phyloP scores from a whole-genome alignment of 2,797 vertebrate genomes.

The Neomorphus geoffroyi region DNA sequence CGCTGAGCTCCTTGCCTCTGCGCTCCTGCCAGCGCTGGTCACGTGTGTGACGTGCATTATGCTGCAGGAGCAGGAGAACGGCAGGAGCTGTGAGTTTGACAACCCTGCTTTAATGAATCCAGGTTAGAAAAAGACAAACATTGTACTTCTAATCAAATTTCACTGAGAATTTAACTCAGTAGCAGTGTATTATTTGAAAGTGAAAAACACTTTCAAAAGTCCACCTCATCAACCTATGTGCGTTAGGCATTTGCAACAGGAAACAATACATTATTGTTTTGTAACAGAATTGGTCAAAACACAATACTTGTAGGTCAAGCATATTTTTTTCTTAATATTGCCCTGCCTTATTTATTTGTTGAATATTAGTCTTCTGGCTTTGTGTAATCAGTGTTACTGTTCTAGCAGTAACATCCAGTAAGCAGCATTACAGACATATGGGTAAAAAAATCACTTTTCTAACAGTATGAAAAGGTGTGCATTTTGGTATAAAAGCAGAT shows the following conservation, averaged over 20 bases:
- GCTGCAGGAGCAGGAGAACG: too few relatives aligned
- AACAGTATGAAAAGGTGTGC: background rate
- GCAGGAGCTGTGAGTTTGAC: too few relatives aligned
- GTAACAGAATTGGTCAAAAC: background rate
- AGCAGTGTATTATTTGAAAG: background rate
- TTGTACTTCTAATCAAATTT: background rate
- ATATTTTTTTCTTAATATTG: background rate
- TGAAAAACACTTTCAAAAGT: background rate
- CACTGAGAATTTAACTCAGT: background rate
- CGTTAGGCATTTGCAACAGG: background rate
- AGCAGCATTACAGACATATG: background rate
- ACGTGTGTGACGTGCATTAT: too few relatives aligned
- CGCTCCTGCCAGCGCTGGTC: too few relatives aligned
- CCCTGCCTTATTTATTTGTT: background rate
- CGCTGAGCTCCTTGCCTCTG: too few relatives aligned
- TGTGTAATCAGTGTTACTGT: background rate
- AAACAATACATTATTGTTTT: background rate
- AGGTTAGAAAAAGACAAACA: background rate
- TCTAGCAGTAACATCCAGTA: background rate
- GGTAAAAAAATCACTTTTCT: background rate
- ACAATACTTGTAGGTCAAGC: background rate
- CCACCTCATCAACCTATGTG: rapidly evolving
- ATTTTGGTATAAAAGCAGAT: background rate
- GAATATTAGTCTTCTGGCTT: background rate
- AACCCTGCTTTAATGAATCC: too few relatives aligned